Evolutionary conservation across 2,888 invertebrate species (phyloP), one percentile per base, ranked within the genome.

Genomic region (Cephus pygmeus): DNA sequence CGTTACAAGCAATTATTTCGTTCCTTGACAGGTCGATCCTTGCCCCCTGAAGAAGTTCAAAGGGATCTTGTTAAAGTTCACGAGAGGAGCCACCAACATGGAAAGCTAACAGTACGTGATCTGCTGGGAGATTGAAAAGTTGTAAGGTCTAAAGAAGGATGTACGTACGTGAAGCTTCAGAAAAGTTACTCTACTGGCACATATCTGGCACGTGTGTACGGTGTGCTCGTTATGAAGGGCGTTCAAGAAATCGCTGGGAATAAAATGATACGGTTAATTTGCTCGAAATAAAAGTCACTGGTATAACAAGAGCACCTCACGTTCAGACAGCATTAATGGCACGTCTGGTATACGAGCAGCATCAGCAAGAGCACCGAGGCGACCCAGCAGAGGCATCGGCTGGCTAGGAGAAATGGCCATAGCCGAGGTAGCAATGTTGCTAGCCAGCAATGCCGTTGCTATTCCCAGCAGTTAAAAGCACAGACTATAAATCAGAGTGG

Each of bases 401-500:
- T 56, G 56, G 56, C 56, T 56, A 56, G 56, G 56, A 56, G 56
- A 56, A 56, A 56, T 56, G 23, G 56, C 23, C 23, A 23, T 56
- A 56, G 56, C 56, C 56, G 23, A 56, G 56, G 23, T 23, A 56
- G 56, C 56, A 56, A 56, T 56, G 56, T 56, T 56, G 56, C 35
- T 34, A 73, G n/a, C 75, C 75, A 69, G 34, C 31, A 15, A 34
- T 69, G 31, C 83, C 77, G 79, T 79, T 79, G 75, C 75, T 77
- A 34, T 68, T 36, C 31, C 34, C 30, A 82, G 81, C 81, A 83
- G 86, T 86, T 87, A 83, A 87, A 86, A 87, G 86, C 85, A 81
- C 81, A 76, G 75, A 77, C 78, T 79, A 84, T 87, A 87, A 87
- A 87, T 87, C 87, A 86, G 84, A 76, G 82, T 35, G 77, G 81